Base-by-base conservation (phyloP, 2,888 invertebrate genomes). In the Drosophila crucigera region DNA sequence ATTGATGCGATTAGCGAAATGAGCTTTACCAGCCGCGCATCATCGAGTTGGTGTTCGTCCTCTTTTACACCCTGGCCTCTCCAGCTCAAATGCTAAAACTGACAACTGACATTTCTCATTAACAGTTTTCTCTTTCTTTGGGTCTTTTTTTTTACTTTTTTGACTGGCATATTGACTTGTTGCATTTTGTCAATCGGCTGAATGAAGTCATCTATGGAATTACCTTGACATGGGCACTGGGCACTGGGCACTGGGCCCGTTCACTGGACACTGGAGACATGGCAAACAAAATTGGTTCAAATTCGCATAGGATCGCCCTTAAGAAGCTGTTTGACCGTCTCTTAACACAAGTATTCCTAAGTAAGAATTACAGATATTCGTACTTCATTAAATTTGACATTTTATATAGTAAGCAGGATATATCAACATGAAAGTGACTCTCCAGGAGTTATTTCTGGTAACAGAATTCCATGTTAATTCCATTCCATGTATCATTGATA, bases 1-100 rank as follows among this genome's bases (percentile, higher is more conserved):
- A 91, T 86, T 89, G 89, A 89, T 89, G 89, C 89, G 89, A 89
- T 90, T 91, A 89, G 88, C 79, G 89, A 91, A 91, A 84, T 90
- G 89, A 80, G 88, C 87, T 91, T 91, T 84, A 77, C 70, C 78
- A 68, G 60, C 28, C 70, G 67, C 67, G 53, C 75, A 76, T 65
- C 76, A 65, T 10, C 59, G 66, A 28, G 35, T 60, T 50, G 22
- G 37, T 33, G 30, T 33, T 54, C 58, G 63, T 43, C 49, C 55
- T 62, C 39, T 9, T n/a, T 35, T 35, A 69, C 39, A 30, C 68
- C 28, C n/a, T 14, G 28, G 4, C 6, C 25, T 19, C 37, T 9
- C 16, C 30, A 52, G 58, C 61, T 28, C 14, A 68, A 68, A 72
- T 65, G 68, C 71, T 73, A 82, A 84, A 79, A 80, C 80, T 75